Evolutionary conservation across 2,113 vertebrate species (phyloP).

Genomic region (Hemicordylus capensis): DNA sequence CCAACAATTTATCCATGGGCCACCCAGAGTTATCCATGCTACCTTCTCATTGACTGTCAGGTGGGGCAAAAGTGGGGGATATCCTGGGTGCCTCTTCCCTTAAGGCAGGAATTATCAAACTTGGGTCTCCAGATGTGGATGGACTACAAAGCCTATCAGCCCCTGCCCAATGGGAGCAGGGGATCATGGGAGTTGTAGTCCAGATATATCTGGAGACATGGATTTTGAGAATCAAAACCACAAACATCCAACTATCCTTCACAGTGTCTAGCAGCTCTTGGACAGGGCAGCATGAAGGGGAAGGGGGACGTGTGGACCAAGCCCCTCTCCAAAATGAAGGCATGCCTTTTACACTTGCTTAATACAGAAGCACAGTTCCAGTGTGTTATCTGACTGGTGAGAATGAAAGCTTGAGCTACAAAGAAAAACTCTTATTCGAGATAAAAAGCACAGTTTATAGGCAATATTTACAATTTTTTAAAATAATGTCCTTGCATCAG

Average conservation of each 20-base stretch:
- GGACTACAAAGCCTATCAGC: no score
- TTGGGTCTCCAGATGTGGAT: not conserved
- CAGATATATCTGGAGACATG: no score
- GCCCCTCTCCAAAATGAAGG: not conserved
- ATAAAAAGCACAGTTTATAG: slow-evolving; percentile 29
- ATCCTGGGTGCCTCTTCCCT: not conserved
- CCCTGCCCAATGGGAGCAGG: no score
- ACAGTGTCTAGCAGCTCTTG: no score
- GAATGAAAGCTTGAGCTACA: slow-evolving; percentile 27
- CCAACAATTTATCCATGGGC: not conserved
- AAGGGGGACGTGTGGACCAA: not conserved
- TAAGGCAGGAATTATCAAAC: no score
- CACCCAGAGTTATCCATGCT: not conserved
- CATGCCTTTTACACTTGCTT: slow-evolving; percentile 14
- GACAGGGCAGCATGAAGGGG: not conserved
- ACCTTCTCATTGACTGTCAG: not conserved
- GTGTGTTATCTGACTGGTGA: slow-evolving; percentile 40
- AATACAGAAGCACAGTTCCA: slow-evolving; percentile 47
- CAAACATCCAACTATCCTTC: no score
- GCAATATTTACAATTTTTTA: not conserved
- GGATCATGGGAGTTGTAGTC: no score
- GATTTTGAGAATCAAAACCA: no score
- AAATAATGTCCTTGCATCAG: not conserved
- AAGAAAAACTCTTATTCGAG: not conserved
- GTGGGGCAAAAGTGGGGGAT: not conserved